Conservation (phyloP, 2,797 vertebrate genomes). For the Eptatretus atami region DNA sequence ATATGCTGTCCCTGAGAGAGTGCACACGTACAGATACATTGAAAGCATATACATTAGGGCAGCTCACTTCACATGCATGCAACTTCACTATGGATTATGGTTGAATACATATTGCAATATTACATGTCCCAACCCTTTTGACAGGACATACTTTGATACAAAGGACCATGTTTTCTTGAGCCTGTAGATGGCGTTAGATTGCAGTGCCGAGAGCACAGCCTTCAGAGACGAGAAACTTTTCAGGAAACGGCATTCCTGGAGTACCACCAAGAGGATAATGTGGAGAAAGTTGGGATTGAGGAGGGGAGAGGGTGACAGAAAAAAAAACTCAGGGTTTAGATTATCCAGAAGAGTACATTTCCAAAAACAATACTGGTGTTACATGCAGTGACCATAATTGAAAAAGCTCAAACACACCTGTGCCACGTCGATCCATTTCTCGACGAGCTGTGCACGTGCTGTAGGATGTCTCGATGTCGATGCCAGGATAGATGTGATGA, state of each 20-base stretch:
- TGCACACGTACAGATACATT: neutral
- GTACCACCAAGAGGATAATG: neutral
- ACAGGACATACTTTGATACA: conserved; percentile 40
- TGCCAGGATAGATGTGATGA: conserved; percentile 35
- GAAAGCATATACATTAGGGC: neutral
- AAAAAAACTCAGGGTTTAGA: too few relatives aligned
- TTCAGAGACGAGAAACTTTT: conserved; percentile 82
- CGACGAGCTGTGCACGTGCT: conserved; percentile 31
- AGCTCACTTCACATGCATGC: too few relatives aligned
- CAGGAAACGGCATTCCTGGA: conserved; percentile 62
- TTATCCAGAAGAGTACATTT: too few relatives aligned
- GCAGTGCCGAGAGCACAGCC: conserved; percentile 57
- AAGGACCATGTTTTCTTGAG: conserved; percentile 50
- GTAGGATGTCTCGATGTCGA: conserved; percentile 27
- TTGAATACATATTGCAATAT: neutral
- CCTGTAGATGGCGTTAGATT: conserved; percentile 63
- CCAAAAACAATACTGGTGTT: too few relatives aligned
- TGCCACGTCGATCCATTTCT: conserved; percentile 16
- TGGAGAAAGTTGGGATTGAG: neutral
- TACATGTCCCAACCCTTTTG: neutral
- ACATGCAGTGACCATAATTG: neutral
- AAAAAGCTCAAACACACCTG: neutral
- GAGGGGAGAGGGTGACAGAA: neutral
- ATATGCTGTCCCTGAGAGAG: neutral
- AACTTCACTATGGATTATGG: too few relatives aligned